A percentile compares a stretch with the other conserved stretches of the same genome.
Evolutionary conservation across 2,888 invertebrate genomes (phyloP).

Genomic region (Zeuzera pyrina): DNA sequence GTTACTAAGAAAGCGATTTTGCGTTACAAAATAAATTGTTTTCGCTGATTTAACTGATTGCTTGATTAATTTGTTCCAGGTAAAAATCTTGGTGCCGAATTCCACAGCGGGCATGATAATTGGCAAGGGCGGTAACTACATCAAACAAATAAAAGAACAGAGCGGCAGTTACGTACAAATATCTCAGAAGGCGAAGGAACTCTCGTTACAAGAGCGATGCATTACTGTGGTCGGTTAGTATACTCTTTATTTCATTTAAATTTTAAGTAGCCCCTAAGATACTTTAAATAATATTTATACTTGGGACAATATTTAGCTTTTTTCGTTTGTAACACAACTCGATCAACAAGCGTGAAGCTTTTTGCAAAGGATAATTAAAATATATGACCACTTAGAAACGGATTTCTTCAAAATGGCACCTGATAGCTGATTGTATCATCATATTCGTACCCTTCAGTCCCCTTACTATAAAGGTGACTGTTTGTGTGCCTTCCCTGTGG

Average conservation of each 20-base stretch:
- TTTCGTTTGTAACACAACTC: neutral
- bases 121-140: slow-evolving; percentile 96
- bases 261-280: neutral
- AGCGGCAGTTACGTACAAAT: slow-evolving; percentile 97
- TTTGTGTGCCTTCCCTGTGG: too few relatives aligned
- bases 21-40: too few relatives aligned
- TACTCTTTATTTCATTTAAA: neutral
- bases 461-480: too few relatives aligned
- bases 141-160: slow-evolving; percentile 95
- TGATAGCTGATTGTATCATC: too few relatives aligned
- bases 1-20: too few relatives aligned
- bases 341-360: neutral
- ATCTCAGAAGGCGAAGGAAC: slow-evolving; percentile 96
- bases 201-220: slow-evolving; percentile 93
- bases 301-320: neutral
- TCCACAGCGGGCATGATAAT: slow-evolving; percentile 98
- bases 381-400: too few relatives aligned
- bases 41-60: too few relatives aligned
- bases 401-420: too few relatives aligned
- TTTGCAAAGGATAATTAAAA: too few relatives aligned
- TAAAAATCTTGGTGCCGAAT: slow-evolving; percentile 96
- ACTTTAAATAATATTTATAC: slow-evolving; percentile 1
- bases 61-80: slow-evolving; percentile 55
- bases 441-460: too few relatives aligned
- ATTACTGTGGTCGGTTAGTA: slow-evolving; percentile 90